A percentile compares a stretch with the other conserved stretches of the same genome.
phyloP scores from a whole-genome alignment of 2,113 vertebrate species.

The Phaethornis superciliosus region DNA sequence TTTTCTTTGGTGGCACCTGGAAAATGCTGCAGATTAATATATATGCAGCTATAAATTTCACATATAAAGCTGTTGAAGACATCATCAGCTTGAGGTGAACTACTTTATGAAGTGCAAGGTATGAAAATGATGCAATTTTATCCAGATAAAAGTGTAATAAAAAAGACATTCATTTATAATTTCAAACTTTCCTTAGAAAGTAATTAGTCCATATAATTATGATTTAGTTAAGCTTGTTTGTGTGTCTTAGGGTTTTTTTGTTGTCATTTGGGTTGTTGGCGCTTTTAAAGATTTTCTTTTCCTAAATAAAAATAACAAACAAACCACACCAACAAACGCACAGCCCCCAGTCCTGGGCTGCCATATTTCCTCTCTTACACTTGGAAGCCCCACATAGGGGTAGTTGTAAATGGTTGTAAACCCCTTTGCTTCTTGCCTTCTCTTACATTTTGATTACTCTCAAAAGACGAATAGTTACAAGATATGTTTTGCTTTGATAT shows the following conservation, averaged over 20 bases:
- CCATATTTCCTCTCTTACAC: background rate
- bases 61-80: slow-evolving; percentile 31
- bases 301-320: background rate
- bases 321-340: background rate
- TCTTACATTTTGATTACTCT: background rate
- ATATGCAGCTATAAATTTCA: slow-evolving; percentile 47
- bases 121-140: slow-evolving; percentile 11
- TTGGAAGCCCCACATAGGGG: background rate
- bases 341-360: background rate
- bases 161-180: background rate
- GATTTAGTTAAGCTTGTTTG: background rate
- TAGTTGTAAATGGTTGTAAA: slow-evolving; percentile 13
- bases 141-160: background rate
- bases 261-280: background rate
- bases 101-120: slow-evolving; percentile 28
- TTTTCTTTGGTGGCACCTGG: slow-evolving; percentile 8
- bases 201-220: background rate
- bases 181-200: background rate
- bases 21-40: background rate
- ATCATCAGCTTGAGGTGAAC: slow-evolving; percentile 6
- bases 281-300: background rate
- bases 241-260: background rate
- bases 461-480: background rate
- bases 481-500: slow-evolving; percentile 10
- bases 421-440: slow-evolving; percentile 20